Conservation (phyloP, 2,797 vertebrate species). For the Thaleichthys pacificus region DNA sequence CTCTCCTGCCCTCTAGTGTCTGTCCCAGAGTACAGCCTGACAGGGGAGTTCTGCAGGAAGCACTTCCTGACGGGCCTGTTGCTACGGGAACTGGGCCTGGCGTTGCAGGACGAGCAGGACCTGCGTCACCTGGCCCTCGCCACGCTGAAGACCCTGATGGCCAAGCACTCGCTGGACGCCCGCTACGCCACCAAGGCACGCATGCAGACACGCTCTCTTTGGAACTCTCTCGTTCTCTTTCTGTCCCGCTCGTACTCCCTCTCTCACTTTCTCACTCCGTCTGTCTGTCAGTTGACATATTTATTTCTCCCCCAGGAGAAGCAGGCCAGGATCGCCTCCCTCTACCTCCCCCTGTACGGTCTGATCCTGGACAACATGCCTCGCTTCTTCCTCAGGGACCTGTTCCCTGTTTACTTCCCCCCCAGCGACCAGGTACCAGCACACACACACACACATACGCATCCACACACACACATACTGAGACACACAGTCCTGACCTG, state of each 20-base stretch:
- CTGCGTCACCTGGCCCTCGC: constrained; percentile 91
- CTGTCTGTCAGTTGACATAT: background rate
- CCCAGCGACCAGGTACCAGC: constrained; percentile 88
- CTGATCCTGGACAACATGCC: constrained; percentile 98
- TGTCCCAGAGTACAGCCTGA: constrained; percentile 95
- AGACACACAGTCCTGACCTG: background rate
- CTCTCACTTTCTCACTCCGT: background rate
- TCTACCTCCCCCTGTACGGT: constrained; percentile 96
- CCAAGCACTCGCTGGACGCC: constrained; percentile 95
- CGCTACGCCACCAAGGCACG: constrained; percentile 77
- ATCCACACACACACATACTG: no score
- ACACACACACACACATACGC: background rate
- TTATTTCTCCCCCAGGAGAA: constrained; percentile 78
- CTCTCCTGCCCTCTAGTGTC: constrained; percentile 56
- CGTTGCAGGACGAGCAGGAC: constrained; percentile 95
- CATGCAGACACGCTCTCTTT: constrained; percentile 5
- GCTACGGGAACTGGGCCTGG: constrained; percentile 93
- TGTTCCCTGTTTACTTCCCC: constrained; percentile 90
- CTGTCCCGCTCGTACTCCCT: no score
- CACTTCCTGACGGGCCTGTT: constrained; percentile 94
- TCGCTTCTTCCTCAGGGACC: constrained; percentile 93
- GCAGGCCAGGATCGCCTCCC: constrained; percentile 90
- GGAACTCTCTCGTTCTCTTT: no score
- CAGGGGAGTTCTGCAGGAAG: constrained; percentile 96
- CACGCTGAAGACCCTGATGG: constrained; percentile 96